phyloP scores from a whole-genome alignment of 2,888 invertebrate species.

The Bembecia ichneumoniformis region DNA sequence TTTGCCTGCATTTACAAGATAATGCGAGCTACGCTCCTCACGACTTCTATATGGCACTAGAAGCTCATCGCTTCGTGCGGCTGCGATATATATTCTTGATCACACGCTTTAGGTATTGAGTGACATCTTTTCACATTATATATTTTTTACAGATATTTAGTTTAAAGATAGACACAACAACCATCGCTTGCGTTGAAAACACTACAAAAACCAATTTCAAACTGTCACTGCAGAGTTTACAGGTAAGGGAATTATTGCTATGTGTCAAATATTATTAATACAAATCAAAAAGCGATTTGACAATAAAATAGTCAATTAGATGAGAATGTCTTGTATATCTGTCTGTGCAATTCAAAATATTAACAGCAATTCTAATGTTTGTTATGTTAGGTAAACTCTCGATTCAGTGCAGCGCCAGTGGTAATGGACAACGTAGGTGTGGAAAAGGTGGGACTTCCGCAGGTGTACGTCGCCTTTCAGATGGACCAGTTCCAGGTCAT shows the following conservation, averaged over 20 bases:
- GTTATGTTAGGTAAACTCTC: slow-evolving; percentile 63
- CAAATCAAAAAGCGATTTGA: not conserved
- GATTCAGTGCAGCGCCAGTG: slow-evolving; percentile 68
- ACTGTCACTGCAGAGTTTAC: slow-evolving; percentile 77
- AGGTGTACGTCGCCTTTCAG: slow-evolving; percentile 75
- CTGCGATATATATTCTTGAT: too few relatives aligned
- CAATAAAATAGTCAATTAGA: too few relatives aligned
- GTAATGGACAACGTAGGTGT: slow-evolving; percentile 23
- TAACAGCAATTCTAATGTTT: too few relatives aligned
- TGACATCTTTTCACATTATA: too few relatives aligned
- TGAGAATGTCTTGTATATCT: too few relatives aligned
- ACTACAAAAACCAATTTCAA: slow-evolving; percentile 79
- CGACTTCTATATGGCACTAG: too few relatives aligned
- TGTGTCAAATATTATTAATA: not conserved
- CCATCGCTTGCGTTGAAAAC: slow-evolving; percentile 78
- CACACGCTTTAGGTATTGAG: too few relatives aligned
- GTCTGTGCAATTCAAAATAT: too few relatives aligned
- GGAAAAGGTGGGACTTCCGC: slow-evolving; percentile 51
- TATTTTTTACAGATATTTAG: slow-evolving; percentile 76
- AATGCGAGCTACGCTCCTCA: too few relatives aligned
- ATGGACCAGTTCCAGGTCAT: slow-evolving; percentile 75
- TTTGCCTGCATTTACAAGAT: too few relatives aligned
- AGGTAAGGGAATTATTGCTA: slow-evolving; percentile 46
- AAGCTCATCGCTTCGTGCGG: too few relatives aligned
- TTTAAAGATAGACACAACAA: slow-evolving; percentile 80